These are phyloP conservation scores for Caranx ignobilis DNA, from an alignment of 2,113 vertebrate genomes.

Conservation along the genomic window DNA sequence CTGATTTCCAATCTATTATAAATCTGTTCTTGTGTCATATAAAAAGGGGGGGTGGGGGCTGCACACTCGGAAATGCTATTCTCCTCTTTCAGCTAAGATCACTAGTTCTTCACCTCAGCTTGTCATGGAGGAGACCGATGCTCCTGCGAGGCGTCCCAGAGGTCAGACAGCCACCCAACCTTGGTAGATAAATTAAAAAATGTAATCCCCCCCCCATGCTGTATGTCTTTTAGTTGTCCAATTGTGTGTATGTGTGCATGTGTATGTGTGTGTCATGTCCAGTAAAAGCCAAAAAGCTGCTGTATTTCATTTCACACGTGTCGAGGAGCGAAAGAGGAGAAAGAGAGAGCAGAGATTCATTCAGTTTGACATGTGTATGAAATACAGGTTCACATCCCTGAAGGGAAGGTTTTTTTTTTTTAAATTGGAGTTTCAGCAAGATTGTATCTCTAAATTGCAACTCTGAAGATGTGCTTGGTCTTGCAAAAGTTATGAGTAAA, in stretches of 20 bases:
- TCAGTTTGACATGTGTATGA: conserved; percentile 54
- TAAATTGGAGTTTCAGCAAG: conserved; percentile 43
- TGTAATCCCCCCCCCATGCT: conserved; percentile 56
- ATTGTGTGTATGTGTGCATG: background rate
- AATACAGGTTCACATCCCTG: conserved; percentile 38
- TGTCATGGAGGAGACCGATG: conserved; percentile 64
- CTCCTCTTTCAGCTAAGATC: conserved; percentile 35
- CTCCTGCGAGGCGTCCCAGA: conserved; percentile 30
- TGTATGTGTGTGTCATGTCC: conserved; percentile 6
- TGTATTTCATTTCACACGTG: conserved; percentile 52
- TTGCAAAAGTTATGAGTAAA: conserved; percentile 12
- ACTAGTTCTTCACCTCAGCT: conserved; percentile 44
- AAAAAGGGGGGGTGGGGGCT: background rate
- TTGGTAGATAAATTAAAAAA: conserved; percentile 57
- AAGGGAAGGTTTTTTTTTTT: conserved; percentile 12
- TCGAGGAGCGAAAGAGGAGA: conserved; percentile 11
- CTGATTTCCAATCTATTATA: conserved; percentile 53
- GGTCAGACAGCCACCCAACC: conserved; percentile 56
- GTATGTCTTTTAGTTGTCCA: conserved; percentile 34
- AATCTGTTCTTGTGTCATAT: conserved; percentile 43
- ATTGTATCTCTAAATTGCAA: conserved; percentile 45
- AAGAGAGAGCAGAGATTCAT: conserved; percentile 41
- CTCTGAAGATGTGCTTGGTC: conserved; percentile 30
- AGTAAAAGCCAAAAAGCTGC: conserved; percentile 33
- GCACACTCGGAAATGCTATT: conserved; percentile 10